Conservation (phyloP, 2,113 vertebrate genomes). For the Carassius carassius region DNA sequence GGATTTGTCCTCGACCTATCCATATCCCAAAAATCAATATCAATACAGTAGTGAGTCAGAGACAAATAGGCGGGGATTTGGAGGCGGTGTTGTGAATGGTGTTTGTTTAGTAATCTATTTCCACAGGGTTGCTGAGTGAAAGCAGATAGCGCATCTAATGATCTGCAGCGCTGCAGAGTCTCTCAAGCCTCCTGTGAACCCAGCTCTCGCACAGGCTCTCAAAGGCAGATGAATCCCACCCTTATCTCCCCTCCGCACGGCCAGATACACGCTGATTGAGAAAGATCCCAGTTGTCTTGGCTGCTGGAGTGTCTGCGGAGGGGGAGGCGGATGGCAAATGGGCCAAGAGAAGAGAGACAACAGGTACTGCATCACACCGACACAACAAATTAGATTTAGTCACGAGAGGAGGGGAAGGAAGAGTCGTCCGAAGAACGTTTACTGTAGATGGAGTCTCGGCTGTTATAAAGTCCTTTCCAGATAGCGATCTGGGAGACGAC, state of each 20-base stretch:
- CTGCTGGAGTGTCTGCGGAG: background rate
- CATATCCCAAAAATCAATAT: constrained; percentile 18
- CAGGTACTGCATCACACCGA: constrained; percentile 50
- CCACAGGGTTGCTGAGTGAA: constrained; percentile 9
- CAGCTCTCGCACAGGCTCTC: constrained; percentile 24
- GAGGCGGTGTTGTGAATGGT: constrained; percentile 17
- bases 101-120: constrained; percentile 44
- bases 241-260: constrained; percentile 54
- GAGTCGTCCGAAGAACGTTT: background rate
- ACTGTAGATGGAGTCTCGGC: constrained; percentile 27
- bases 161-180: background rate
- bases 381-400: constrained; percentile 44
- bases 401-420: background rate
- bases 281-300: constrained; percentile 44
- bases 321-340: constrained; percentile 40
- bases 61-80: constrained; percentile 29
- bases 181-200: background rate
- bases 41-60: constrained; percentile 30
- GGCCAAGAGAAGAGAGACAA: constrained; percentile 37
- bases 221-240: constrained; percentile 49
- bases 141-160: constrained; percentile 39
- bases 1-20: constrained; percentile 28
- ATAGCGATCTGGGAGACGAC: constrained; percentile 35
- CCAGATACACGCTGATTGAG: constrained; percentile 50
- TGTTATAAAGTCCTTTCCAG: constrained; percentile 29